Percentiles rank a stretch among this genome's conserved stretches.
Evolutionary conservation across 2,113 vertebrate genomes (phyloP).

Genomic region (Bambusicola thoracicus): DNA sequence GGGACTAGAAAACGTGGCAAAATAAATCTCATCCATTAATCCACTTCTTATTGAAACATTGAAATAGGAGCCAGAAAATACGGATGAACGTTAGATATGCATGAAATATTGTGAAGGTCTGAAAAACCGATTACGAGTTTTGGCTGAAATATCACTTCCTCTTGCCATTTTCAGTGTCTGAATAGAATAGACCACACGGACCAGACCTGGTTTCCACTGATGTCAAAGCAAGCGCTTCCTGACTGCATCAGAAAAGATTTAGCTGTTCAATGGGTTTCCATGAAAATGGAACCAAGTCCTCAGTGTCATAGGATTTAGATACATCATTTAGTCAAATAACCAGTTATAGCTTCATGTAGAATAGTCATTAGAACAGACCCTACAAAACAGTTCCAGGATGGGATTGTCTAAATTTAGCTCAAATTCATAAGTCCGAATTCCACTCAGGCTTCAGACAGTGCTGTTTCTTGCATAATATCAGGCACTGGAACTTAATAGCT

Average conservation of each 20-base stretch:
- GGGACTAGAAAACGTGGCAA: neutral
- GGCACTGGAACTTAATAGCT: neutral
- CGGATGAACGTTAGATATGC: neutral
- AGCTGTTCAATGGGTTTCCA: neutral
- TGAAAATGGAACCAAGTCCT: neutral
- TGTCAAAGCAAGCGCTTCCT: neutral
- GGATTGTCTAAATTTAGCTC: neutral
- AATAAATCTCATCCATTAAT: neutral
- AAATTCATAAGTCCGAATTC: neutral
- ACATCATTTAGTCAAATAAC: neutral
- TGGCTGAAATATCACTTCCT: neutral
- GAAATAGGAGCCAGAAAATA: neutral
- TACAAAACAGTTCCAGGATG: neutral
- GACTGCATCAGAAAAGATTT: neutral
- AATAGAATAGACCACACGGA: neutral
- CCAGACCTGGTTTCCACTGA: neutral
- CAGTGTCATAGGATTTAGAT: neutral
- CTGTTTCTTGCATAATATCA: neutral
- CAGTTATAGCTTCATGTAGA: neutral
- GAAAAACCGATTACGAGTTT: constrained; percentile 5
- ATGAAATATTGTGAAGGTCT: neutral
- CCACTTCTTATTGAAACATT: neutral
- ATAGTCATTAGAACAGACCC: neutral
- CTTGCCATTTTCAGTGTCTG: neutral
- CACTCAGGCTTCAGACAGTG: neutral